Conservation (phyloP, 1,140 invertebrate genomes). For the Drosophila prosaltans region DNA sequence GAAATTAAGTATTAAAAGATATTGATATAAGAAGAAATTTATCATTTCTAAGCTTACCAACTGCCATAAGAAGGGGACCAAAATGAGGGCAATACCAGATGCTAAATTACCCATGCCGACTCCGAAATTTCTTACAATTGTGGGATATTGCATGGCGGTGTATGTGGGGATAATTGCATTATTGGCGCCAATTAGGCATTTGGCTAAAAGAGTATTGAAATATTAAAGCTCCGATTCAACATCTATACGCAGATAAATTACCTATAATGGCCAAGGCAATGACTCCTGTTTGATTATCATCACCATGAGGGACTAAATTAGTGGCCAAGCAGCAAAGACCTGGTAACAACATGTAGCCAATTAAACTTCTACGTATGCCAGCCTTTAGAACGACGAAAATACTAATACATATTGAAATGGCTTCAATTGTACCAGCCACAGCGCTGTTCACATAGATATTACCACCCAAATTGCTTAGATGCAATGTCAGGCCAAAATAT, state of each 20-base stretch:
- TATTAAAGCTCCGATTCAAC: too few relatives aligned
- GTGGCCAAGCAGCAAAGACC: conserved; percentile 87
- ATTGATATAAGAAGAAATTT: conserved; percentile 46
- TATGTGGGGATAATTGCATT: conserved; percentile 89
- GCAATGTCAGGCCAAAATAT: conserved; percentile 89
- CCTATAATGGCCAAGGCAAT: conserved; percentile 85
- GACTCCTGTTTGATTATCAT: conserved; percentile 80
- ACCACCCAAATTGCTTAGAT: conserved; percentile 87
- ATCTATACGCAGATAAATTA: conserved; percentile 12
- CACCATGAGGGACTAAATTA: conserved; percentile 83
- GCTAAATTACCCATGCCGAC: conserved; percentile 88
- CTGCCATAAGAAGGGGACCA: conserved; percentile 89
- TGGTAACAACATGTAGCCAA: conserved; percentile 86
- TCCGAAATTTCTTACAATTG: conserved; percentile 88
- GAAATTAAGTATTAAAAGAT: neutral
- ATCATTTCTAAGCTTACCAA: conserved; percentile 84
- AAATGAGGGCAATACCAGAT: conserved; percentile 88
- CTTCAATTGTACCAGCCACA: conserved; percentile 86
- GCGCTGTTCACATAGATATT: conserved; percentile 88
- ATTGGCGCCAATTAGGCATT: conserved; percentile 87
- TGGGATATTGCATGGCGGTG: conserved; percentile 89
- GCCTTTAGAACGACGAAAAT: conserved; percentile 88
- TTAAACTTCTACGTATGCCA: conserved; percentile 87
- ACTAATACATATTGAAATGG: conserved; percentile 88
- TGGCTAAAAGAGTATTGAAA: conserved; percentile 79